Base-by-base conservation (phyloP, 2,113 vertebrate genomes). In the Grammomys surdaster region DNA sequence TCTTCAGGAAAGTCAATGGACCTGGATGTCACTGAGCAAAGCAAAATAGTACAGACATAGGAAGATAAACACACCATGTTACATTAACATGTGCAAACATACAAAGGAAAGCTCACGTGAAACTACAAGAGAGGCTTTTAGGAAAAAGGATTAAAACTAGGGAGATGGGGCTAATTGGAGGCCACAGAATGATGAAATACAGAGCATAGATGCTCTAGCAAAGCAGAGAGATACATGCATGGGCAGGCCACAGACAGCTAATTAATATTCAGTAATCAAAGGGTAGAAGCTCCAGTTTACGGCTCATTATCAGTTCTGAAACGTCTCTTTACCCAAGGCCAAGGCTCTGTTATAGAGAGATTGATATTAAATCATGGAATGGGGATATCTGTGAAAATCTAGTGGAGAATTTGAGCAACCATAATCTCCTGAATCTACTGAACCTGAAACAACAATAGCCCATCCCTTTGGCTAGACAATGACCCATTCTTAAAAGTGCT, bases 151-250 rank as follows among this genome's bases (percentile, higher is more conserved):
- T 28, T 60, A 16, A 19, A 17, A 65, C n/a, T 7, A 46, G 82
- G 60, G n/a, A 46, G 24, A 67, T 40, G 54, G n/a, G 13, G 40
- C 2, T 31, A 8, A 78, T 33, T 4, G 6, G 1, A 17, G n/a
- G 24, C 31, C 19, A 84, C 20, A 63, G n/a, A 84, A 63, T n/a
- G n/a, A 63, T n/a, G 22, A 63, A 43, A 26, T 63, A 60, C 20
- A 12, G n/a, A 28, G 0, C n/a, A n/a, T 5, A 24, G 56, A 5
- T 24, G 26, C 28, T 40, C 26, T 9, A n/a, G 4, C 22, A 28
- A 63, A 43, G 81, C 56, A 17, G 24, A 11, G 24, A 43, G 24
- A 28, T 24, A 19, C 40, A 65, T 13, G 56, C 31, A 46, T 85
- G 40, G 40, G 43, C 13, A 46, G 40, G 81, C 46, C 58, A 85